phyloP scores from a whole-genome alignment of 1,140 invertebrate species.

The Penaeus chinensis region DNA sequence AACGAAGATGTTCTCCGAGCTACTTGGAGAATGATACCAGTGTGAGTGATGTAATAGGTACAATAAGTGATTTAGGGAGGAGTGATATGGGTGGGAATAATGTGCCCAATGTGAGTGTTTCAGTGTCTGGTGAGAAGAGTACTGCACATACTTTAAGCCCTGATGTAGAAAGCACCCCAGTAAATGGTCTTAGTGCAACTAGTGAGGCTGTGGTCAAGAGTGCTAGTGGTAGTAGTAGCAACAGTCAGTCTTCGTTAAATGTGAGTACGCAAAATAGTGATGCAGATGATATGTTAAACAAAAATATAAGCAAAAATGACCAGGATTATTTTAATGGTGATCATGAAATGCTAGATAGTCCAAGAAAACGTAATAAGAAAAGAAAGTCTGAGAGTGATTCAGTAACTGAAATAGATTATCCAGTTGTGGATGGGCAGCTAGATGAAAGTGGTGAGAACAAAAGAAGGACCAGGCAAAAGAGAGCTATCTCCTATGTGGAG shows the following conservation, averaged over 20 bases:
- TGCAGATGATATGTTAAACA: constrained; percentile 15
- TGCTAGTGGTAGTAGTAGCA: constrained; percentile 27
- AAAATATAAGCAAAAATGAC: constrained; percentile 27
- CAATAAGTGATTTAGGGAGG: background rate
- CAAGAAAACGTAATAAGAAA: constrained; percentile 27
- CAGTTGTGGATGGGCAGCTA: constrained; percentile 27
- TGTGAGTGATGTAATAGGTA: constrained; percentile 25
- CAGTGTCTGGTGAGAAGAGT: background rate
- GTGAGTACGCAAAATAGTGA: constrained; percentile 34
- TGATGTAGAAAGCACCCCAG: constrained; percentile 37
- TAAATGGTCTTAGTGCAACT: constrained; percentile 44
- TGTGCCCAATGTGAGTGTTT: background rate
- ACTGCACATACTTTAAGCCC: constrained; percentile 22
- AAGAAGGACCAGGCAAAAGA: constrained; percentile 59
- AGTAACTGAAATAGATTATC: constrained; percentile 20
- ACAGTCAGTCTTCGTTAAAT: constrained; percentile 33
- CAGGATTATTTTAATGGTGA: constrained; percentile 51
- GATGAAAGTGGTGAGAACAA: constrained; percentile 52
- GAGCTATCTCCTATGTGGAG: constrained; percentile 62
- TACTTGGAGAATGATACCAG: constrained; percentile 38
- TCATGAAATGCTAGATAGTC: constrained; percentile 33
- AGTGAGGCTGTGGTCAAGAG: constrained; percentile 26
- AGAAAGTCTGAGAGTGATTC: constrained; percentile 50
- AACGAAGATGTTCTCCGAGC: constrained; percentile 44
- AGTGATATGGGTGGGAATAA: constrained; percentile 6